Percentiles rank a stretch among this genome's conserved stretches.
These are phyloP conservation scores for Ophion slaviceki DNA, from an alignment of 2,888 invertebrate genomes.

Conservation along the genomic window DNA sequence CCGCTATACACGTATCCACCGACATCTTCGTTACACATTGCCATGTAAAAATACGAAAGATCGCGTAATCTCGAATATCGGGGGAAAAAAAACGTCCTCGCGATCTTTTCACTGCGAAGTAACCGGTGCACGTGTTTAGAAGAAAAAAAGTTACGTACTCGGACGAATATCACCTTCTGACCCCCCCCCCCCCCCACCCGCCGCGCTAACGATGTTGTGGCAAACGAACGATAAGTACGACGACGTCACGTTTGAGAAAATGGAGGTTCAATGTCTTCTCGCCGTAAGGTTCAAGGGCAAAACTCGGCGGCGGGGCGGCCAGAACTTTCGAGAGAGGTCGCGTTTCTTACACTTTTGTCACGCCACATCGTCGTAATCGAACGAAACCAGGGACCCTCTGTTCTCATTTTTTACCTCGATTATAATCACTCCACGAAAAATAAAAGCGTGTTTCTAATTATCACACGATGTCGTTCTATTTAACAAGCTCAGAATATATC, in stretches of 20 bases:
- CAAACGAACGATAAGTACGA: conserved; percentile 25
- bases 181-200: not conserved
- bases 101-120: not conserved
- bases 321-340: conserved; percentile 46
- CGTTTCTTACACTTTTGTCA: conserved; percentile 19
- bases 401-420: conserved; percentile 15
- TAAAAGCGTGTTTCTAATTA: not conserved
- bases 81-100: not conserved
- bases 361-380: conserved; percentile 46
- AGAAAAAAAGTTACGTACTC: not conserved
- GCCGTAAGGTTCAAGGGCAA: conserved; percentile 61
- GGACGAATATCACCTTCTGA: not conserved
- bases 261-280: conserved; percentile 67
- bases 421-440: not conserved
- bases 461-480: not conserved
- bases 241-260: conserved; percentile 36
- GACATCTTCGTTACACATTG: not conserved
- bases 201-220: conserved; percentile 18
- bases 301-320: conserved; percentile 12
- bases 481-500: not conserved
- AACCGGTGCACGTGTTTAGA: not conserved
- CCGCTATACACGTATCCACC: not conserved
- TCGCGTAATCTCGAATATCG: not conserved
- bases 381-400: conserved; percentile 34
- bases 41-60: not conserved